Conservation (phyloP, 2,113 vertebrate species). For the Brienomyrus longianalis region DNA sequence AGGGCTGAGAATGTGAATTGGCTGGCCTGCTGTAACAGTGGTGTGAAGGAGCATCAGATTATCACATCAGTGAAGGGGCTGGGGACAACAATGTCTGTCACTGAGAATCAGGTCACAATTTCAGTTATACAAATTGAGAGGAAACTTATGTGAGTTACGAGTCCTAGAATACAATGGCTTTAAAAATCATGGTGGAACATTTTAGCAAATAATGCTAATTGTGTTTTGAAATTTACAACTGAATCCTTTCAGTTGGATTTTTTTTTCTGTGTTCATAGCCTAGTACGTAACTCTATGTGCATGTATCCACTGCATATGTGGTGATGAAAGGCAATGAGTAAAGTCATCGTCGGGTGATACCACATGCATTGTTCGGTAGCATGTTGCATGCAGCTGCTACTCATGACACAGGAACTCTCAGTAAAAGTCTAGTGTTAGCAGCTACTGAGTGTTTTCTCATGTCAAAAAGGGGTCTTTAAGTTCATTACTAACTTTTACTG, state of each 20-base stretch:
- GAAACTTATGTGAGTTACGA: not conserved
- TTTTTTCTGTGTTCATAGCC: not conserved
- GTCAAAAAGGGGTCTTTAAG: not conserved
- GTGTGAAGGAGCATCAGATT: not conserved
- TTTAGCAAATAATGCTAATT: not conserved
- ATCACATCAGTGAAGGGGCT: not conserved
- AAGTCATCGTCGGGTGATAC: not conserved
- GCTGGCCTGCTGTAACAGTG: not conserved
- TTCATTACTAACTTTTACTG: slow-evolving; percentile 8
- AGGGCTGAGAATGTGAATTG: not conserved
- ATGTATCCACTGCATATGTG: not conserved
- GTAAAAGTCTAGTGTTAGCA: not conserved
- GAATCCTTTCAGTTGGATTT: not conserved
- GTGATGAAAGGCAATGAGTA: not conserved
- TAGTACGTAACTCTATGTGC: not conserved
- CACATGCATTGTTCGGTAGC: not conserved
- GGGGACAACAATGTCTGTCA: not conserved
- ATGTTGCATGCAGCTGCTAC: not conserved
- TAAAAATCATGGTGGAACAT: not conserved
- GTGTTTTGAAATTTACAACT: not conserved
- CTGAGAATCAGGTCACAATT: not conserved
- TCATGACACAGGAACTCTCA: not conserved
- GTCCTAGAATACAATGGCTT: not conserved
- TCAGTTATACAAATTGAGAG: not conserved
- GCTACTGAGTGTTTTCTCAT: not conserved